Base-by-base conservation (phyloP, 2,888 invertebrate species). In the Diarsia dahlii region DNA sequence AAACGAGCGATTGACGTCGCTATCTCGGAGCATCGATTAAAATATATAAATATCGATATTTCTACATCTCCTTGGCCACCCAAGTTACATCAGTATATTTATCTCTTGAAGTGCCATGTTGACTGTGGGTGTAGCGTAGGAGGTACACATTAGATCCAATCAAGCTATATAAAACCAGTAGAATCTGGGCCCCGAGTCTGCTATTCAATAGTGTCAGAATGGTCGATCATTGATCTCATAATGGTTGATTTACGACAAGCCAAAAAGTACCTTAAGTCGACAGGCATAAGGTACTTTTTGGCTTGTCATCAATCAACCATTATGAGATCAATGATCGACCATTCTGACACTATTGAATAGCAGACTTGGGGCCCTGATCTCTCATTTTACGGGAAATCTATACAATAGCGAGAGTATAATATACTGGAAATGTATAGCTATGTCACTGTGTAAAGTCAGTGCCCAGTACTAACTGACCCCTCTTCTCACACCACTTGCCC, bases 1-100 rank as follows among this genome's bases (percentile, higher is more conserved):
- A 46, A 74, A 74, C 62, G 60, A 71, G 18, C 28, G 71, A 82
- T 76, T 89, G 89, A 91, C 89, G 89, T 84, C 74, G 62, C 64
- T 82, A 75, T 83, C 74, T 81, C 81, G 60, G 79, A 84, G 87
- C 81, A 89, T 90, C 67, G 66, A 89, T 90, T 88, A 82, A 70
- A 85, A 87, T 84, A 84, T 63, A 84, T 84, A 81, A 71, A 78
- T 80, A 80, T 78, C 74, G 82, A 78, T 81, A 74, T 76, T 88
- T 81, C 46, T 76, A 80, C 74, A 78, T 73, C 58, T 65, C 48
- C 34, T 60, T 56, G 81, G 64, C 86, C 86, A 86, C 82, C 84
- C 80, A 88, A 65, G 82, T 74, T 69, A 76, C 72, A 86, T 84
- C 73, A 65, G 75, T 78, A 84, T 88, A 87, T 86, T 85, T 88